A percentile compares a stretch with the other conserved stretches of the same genome.
Conservation (phyloP, 2,888 invertebrate species). For the Tridacna crocea region DNA sequence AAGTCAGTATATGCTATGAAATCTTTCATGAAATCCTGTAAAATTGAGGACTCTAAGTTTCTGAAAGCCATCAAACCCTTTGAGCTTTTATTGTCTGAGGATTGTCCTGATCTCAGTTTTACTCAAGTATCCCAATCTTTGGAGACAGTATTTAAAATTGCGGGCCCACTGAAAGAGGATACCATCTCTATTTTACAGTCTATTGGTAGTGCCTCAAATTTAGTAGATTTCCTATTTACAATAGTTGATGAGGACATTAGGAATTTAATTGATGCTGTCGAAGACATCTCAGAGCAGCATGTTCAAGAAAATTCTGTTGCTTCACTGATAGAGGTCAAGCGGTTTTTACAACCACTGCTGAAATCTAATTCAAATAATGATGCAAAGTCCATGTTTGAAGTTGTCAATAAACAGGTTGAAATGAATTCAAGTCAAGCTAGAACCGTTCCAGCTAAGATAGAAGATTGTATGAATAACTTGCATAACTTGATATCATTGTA, state of each 20-base stretch:
- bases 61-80: conserved; percentile 47
- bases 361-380: conserved; percentile 13
- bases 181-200: conserved; percentile 29
- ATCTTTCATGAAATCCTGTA: conserved; percentile 22
- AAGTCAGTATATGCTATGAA: conserved; percentile 23
- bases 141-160: conserved; percentile 37
- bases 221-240: conserved; percentile 61
- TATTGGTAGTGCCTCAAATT: conserved; percentile 28
- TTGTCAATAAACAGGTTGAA: conserved; percentile 36
- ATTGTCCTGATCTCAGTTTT: conserved; percentile 26
- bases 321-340: conserved; percentile 64
- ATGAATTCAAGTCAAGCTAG: conserved; percentile 21
- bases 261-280: conserved; percentile 73
- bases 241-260: conserved; percentile 68
- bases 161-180: conserved; percentile 21
- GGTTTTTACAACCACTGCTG: conserved; percentile 63
- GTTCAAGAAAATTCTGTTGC: conserved; percentile 70
- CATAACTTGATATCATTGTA: conserved; percentile 67
- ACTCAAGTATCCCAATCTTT: conserved; percentile 36
- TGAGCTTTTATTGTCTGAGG: conserved; percentile 27
- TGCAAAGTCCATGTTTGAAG: conserved; percentile 21
- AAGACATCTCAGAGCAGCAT: conserved; percentile 71
- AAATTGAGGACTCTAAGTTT: conserved; percentile 29
- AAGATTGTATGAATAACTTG: conserved; percentile 60
- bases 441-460: conserved; percentile 52